phyloP scores from a whole-genome alignment of 2,113 vertebrate genomes.

The Hemiprocne comata region DNA sequence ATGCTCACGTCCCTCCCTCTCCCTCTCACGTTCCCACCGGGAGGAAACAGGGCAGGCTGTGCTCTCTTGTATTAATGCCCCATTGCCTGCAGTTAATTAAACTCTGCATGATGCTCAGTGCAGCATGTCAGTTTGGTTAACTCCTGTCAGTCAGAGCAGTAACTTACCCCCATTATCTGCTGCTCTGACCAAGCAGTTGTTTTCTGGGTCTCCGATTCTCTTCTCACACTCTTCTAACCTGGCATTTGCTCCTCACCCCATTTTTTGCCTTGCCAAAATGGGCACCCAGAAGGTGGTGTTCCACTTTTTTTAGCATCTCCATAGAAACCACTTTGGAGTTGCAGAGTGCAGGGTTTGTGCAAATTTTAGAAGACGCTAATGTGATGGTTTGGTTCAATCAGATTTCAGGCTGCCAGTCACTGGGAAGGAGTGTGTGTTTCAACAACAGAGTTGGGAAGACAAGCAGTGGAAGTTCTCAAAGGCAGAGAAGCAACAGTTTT shows the following conservation, averaged over 20 bases:
- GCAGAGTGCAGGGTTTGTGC: neutral
- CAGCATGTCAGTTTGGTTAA: neutral
- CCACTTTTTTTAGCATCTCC: neutral
- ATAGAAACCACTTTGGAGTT: neutral
- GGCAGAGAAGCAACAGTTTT: neutral
- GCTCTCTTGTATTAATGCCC: neutral
- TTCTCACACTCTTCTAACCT: neutral
- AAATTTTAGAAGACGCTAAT: neutral
- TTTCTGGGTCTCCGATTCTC: neutral
- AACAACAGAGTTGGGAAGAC: neutral
- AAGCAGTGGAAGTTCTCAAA: neutral
- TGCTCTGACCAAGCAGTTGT: neutral
- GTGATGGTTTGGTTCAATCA: neutral
- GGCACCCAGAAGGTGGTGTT: neutral
- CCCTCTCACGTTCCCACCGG: neutral
- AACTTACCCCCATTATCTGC: neutral
- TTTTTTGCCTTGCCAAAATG: neutral
- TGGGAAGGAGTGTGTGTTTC: neutral
- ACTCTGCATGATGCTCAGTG: neutral
- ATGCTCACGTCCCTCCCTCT: neutral
- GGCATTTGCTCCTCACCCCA: neutral
- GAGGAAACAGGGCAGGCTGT: neutral
- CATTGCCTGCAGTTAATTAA: neutral
- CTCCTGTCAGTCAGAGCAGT: neutral
- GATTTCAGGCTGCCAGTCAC: rapidly evolving